Evolutionary conservation across 1,140 invertebrate species (phyloP), one percentile per base, ranked within the genome.

Genomic region (Drosophila busckii): DNA sequence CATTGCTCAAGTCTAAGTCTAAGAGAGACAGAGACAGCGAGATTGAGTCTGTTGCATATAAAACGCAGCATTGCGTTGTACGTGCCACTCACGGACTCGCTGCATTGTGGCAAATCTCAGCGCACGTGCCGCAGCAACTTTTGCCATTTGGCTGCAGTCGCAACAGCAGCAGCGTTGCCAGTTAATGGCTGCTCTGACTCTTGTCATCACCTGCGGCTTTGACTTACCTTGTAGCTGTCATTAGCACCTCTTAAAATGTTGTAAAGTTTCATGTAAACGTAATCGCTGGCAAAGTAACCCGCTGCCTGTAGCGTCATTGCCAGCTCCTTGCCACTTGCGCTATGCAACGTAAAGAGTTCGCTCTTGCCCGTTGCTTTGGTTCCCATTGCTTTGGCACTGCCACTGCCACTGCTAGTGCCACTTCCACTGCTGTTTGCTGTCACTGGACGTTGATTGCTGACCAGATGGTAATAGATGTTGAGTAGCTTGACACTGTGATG

Each of bases 181-280:
- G 68, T 78, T 80, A 80, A 78, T 78, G 68, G 68, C 53, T 45
- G 42, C 26, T 38, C 41, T 19, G 41, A 23, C 20, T 28, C 50
- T 26, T 35, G 25, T 38, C 40, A 37, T 53, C 35, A 41, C 41
- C 42, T 62, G 42, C 35, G 42, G 60, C 60, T 58, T 50, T 58
- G 63, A 70, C 69, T 85, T 87, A 92, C 92, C 87, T 93, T 93
- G 84, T 95, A 95, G 88, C 93, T 94, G 6, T 90, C 90, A 88
- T 93, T 93, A 25, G 93, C 91, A 61, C 90, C 91, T 87, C 90
- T 92, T 13, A 95, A 83, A 17, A 92, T 90, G 23, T 94, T 93
- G 84, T 93, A 92, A 41, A 95, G 88, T 85, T 93, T 93, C 73
- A 93, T 88, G 84, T 95, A 95, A 88, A 95, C 92, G 13, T 92